These are phyloP conservation scores for Nomada fabriciana DNA, from an alignment of 2,888 invertebrate species.

Conservation along the genomic window DNA sequence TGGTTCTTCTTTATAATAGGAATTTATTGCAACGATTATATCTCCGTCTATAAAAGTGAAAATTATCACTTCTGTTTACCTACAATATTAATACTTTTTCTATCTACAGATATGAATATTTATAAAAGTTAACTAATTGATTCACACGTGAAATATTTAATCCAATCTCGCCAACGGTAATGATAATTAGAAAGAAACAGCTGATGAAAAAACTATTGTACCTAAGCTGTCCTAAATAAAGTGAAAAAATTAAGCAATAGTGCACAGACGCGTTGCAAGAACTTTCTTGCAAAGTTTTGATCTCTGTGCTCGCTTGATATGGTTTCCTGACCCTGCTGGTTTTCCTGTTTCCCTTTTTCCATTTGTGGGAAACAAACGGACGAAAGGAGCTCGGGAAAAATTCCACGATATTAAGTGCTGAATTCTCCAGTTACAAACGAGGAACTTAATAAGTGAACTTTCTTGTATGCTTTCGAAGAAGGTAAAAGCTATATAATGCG, in stretches of 20 bases:
- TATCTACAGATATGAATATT: not conserved
- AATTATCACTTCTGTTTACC: too few species aligned
- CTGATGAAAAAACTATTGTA: not conserved
- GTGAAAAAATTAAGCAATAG: not conserved
- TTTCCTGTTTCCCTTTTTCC: not conserved
- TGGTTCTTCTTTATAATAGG: too few species aligned
- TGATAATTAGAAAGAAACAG: too few species aligned
- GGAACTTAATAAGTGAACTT: conserved; percentile 40
- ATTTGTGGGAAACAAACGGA: not conserved
- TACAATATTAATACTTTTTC: too few species aligned
- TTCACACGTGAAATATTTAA: not conserved
- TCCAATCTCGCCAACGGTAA: not conserved
- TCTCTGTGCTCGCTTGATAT: conserved; percentile 32
- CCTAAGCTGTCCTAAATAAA: not conserved
- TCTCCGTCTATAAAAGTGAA: too few species aligned
- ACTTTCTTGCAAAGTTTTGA: conserved; percentile 33
- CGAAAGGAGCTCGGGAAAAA: conserved; percentile 37
- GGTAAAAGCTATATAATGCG: not conserved
- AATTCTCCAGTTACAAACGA: conserved; percentile 20
- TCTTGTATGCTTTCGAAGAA: conserved; percentile 12
- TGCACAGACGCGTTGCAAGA: not conserved
- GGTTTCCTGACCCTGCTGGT: conserved; percentile 11
- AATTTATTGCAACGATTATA: too few species aligned
- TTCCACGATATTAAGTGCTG: conserved; percentile 38
- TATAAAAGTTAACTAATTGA: too few species aligned